A percentile compares a stretch with the other conserved stretches of the same genome.
Conservation (phyloP, 1,140 invertebrate genomes). For the Brachionus rubens region DNA sequence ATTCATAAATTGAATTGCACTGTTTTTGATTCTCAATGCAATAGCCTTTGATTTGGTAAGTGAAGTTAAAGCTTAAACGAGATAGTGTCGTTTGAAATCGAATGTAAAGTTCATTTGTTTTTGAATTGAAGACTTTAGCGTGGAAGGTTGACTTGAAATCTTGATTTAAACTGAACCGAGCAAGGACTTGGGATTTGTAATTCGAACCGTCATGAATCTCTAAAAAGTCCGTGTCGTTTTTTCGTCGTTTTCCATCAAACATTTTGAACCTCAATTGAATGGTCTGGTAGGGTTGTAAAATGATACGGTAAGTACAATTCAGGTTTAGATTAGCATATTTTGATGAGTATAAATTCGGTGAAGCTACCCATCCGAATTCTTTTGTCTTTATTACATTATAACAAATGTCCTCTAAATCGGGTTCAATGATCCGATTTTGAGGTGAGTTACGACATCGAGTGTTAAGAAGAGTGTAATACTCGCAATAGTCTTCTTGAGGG, state of each 20-base stretch:
- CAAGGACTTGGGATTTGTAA: not conserved
- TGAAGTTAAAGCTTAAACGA: conserved; percentile 5
- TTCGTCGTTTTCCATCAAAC: not conserved
- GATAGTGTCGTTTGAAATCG: not conserved
- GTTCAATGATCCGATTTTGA: not conserved
- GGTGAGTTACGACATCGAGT: not conserved
- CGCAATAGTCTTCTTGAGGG: not conserved
- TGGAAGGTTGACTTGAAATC: conserved; percentile 31
- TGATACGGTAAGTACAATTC: conserved; percentile 17
- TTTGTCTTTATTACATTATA: not conserved
- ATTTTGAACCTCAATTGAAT: conserved; percentile 11
- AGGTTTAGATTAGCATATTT: not conserved
- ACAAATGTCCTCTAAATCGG: conserved; percentile 8
- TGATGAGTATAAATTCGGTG: conserved; percentile 14
- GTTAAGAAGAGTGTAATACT: not conserved
- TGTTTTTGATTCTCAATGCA: conserved; percentile 22
- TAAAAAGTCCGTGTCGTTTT: not conserved
- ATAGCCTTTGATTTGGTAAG: conserved; percentile 32
- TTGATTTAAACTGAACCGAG: not conserved
- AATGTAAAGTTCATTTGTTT: not conserved
- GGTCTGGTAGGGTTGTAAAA: conserved; percentile 35
- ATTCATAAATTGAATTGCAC: conserved; percentile 15
- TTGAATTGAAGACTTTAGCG: not conserved
- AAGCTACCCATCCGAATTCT: conserved; percentile 28
- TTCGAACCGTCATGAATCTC: not conserved